Base-by-base conservation (phyloP, 2,888 invertebrate genomes). In the Lepidochitona cinerea region DNA sequence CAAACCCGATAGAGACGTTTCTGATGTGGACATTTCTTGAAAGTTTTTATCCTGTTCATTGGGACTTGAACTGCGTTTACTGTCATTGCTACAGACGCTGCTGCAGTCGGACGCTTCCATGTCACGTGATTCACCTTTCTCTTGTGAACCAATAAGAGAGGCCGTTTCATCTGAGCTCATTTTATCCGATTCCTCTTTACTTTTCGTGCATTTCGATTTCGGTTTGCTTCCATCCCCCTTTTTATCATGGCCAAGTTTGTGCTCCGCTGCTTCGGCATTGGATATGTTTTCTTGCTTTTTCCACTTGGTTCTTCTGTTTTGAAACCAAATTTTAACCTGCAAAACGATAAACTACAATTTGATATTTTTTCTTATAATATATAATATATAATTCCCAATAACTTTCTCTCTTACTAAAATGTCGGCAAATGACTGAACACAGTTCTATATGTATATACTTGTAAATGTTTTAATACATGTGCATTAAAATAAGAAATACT, bases 201-300 rank as follows among this genome's bases (percentile, higher is more conserved):
- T 26, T 14, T 59, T 23, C 14, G 23, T 59, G 26, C 29, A 7
- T 49, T 49, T 49, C 18, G 59, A 59, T 26, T 59, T 59, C 59
- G 23, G 59, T 18, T 59, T 59, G 29, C 59, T 29, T 14, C 23
- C 26, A 23, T 59, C 26, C 26, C 3, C 26, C 32, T 59, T 59
- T 9, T 59, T 59, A 14, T 59, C 59, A 14, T 23, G 23, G 59
- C 29, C 29, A 14, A 90, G 94, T 87, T 95, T 95, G 88, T 95
- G 93, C 87, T 96, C 96, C 0, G 96, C 95, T 1, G 95, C 95
- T 90, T 97, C 96, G 26, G 96, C 95, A 89, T 95, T 96, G 76
- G 95, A 94, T 72, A 97, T 94, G 92, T 96, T 96, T 91, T 97
- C 97, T 90, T 96, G 96, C 90, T 97, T 97, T 92, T 97, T 97